Percentiles rank a stretch among this genome's conserved stretches.
Evolutionary conservation across 2,797 vertebrate species (phyloP).

Genomic region (Pangasius sanitwongsei): DNA sequence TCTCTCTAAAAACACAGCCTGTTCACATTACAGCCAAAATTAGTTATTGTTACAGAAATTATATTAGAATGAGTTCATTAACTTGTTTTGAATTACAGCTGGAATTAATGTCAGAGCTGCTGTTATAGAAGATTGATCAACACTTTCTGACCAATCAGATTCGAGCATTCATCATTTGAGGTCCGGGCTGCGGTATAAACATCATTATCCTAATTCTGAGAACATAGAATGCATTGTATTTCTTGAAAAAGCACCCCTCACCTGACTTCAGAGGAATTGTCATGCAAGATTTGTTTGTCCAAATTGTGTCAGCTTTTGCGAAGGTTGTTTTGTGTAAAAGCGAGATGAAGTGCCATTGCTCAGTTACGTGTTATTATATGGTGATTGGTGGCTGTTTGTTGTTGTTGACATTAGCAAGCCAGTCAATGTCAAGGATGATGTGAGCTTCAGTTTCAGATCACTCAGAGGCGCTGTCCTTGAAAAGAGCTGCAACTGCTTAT

Average conservation of each 20-base stretch:
- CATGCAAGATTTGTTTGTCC: neutral
- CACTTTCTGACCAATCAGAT: neutral
- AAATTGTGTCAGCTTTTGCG: conserved; percentile 12
- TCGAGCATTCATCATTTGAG: neutral
- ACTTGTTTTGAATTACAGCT: neutral
- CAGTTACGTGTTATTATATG: conserved; percentile 24
- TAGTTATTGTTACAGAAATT: neutral
- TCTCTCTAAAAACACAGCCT: neutral
- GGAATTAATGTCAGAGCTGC: neutral
- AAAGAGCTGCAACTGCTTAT: conserved; percentile 46
- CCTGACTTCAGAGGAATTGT: neutral
- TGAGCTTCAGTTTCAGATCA: conserved; percentile 12
- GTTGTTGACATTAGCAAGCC: conserved; percentile 45
- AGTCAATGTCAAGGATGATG: conserved; percentile 45
- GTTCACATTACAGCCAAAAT: neutral
- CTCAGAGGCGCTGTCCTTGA: conserved; percentile 28
- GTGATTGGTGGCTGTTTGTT: conserved; percentile 41
- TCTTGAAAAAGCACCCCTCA: neutral
- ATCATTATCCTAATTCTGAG: neutral
- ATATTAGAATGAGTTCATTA: neutral
- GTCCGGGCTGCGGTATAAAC: neutral
- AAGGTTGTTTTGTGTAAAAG: conserved; percentile 23
- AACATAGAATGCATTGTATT: neutral
- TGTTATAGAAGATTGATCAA: too few relatives aligned
- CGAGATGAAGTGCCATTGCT: conserved; percentile 22